A percentile compares a stretch with the other conserved stretches of the same genome.
These are phyloP conservation scores for Myocastor coypus DNA, from an alignment of 2,113 vertebrate genomes.

Conservation along the genomic window DNA sequence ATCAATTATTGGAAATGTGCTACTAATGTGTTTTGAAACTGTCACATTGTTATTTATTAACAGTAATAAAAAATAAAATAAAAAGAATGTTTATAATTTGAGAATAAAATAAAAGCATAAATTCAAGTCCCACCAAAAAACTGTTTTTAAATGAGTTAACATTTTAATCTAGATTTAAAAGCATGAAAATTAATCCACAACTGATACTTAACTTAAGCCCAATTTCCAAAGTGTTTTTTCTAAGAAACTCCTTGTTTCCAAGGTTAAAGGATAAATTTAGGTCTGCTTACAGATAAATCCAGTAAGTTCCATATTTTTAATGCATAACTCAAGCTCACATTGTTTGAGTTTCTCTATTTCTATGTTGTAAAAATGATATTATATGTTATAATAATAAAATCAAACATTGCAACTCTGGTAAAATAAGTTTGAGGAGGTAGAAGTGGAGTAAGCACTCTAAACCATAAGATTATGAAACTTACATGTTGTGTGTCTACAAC, in stretches of 20 bases:
- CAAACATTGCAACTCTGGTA: neutral
- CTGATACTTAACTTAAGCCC: neutral
- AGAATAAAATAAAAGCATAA: neutral
- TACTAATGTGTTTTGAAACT: too few species aligned
- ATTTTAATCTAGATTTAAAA: conserved; percentile 57
- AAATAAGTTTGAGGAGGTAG: neutral
- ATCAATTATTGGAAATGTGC: too few species aligned
- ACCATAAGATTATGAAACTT: neutral
- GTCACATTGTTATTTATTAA: too few species aligned
- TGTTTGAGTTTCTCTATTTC: conserved; percentile 41
- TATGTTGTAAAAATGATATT: neutral
- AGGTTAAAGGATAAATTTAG: neutral
- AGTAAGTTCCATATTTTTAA: neutral
- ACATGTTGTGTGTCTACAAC: neutral
- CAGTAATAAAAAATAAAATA: too few species aligned
- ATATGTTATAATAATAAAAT: neutral
- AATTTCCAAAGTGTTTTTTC: conserved; percentile 25
- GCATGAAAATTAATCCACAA: conserved; percentile 8
- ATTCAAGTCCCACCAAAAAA: conserved; percentile 5
- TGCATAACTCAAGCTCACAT: too few species aligned
- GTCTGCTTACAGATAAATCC: neutral
- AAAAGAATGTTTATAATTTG: conserved; percentile 21
- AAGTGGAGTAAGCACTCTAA: neutral
- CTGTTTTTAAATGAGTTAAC: conserved; percentile 47
- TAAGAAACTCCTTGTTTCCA: neutral